These are phyloP conservation scores for Aricia artaxerxes DNA, from an alignment of 2,888 invertebrate genomes.

Conservation along the genomic window DNA sequence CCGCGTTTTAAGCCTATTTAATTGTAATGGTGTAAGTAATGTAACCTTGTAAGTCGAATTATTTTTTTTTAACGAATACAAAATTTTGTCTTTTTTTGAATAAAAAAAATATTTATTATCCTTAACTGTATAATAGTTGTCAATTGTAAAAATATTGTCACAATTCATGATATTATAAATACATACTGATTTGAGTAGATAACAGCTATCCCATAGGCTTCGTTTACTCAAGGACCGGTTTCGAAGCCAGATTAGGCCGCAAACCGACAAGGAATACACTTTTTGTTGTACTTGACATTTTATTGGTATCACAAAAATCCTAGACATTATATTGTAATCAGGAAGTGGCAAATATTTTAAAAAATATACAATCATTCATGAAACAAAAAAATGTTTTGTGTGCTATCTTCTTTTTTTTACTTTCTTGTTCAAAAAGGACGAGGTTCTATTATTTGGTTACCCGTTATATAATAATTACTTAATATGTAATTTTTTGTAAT, in stretches of 20 bases:
- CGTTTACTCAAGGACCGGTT: constrained; percentile 13
- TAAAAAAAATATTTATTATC: not conserved
- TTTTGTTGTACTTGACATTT: not conserved
- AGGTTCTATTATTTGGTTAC: too few relatives aligned
- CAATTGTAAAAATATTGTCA: not conserved
- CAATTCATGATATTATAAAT: not conserved
- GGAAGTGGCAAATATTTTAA: not conserved
- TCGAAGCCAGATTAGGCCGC: not conserved
- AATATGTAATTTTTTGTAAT: too few relatives aligned
- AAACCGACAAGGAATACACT: not conserved
- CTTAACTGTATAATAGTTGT: too few relatives aligned
- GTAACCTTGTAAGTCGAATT: too few relatives aligned
- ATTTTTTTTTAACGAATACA: too few relatives aligned
- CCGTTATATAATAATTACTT: too few relatives aligned
- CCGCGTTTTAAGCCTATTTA: too few relatives aligned
- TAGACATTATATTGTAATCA: not conserved
- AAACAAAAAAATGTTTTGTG: too few relatives aligned
- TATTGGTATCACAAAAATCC: not conserved
- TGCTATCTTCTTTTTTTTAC: too few relatives aligned
- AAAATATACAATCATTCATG: not conserved
- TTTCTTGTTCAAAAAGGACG: too few relatives aligned
- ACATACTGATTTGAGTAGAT: not conserved
- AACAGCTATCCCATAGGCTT: not conserved
- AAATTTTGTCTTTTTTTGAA: not conserved
- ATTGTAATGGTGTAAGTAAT: too few relatives aligned